Evolutionary conservation across 2,113 vertebrate genomes (phyloP).

Genomic region (Mus pahari): DNA sequence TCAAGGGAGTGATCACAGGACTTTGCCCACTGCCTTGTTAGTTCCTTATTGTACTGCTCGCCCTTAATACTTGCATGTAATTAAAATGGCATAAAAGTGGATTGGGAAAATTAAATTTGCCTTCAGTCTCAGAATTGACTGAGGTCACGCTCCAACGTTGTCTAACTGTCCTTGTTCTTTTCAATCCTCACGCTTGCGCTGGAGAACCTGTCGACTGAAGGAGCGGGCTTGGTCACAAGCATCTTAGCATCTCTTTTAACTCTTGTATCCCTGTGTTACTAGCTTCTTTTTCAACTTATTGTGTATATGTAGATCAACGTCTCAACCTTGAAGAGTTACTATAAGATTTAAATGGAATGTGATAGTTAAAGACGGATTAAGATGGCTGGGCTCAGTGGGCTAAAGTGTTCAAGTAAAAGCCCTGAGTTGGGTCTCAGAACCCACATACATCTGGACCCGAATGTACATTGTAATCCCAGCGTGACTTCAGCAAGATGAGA

Average conservation of each 20-base stretch:
- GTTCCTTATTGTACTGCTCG: too few species aligned
- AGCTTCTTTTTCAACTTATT: slow-evolving; percentile 3
- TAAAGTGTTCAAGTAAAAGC: not conserved
- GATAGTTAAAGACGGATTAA: not conserved
- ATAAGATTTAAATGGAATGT: slow-evolving; percentile 52
- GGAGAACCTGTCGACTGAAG: too few species aligned
- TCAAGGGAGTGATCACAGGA: too few species aligned
- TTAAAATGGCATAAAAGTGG: too few species aligned
- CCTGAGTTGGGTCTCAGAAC: not conserved
- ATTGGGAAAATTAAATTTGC: too few species aligned
- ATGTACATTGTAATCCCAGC: not conserved
- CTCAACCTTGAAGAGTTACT: not conserved
- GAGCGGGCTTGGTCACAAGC: too few species aligned
- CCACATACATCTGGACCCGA: not conserved
- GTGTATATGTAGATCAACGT: not conserved
- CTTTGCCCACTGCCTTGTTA: too few species aligned
- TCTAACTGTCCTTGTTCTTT: too few species aligned
- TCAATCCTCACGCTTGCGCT: too few species aligned
- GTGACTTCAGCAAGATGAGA: not conserved
- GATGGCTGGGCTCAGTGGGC: not conserved
- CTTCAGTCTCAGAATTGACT: too few species aligned
- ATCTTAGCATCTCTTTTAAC: not conserved
- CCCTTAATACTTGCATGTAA: too few species aligned
- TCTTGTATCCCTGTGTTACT: slow-evolving; percentile 7
- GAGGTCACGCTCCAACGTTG: too few species aligned